Percentiles rank a stretch among this genome's conserved stretches.
phyloP scores from a whole-genome alignment of 2,888 invertebrate genomes.

The Heliconius sara region DNA sequence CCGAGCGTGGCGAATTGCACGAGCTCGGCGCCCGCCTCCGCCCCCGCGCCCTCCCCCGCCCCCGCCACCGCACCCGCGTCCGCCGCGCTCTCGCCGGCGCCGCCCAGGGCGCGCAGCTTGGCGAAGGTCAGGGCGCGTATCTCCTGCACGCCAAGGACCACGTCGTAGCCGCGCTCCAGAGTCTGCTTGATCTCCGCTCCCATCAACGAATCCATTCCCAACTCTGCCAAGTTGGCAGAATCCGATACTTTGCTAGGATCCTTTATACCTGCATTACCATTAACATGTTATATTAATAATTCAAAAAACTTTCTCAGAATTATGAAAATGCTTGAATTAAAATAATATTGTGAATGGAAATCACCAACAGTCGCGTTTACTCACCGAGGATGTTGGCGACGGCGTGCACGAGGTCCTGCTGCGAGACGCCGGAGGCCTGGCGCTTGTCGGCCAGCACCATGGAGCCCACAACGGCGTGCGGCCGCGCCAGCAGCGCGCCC shows the following conservation, averaged over 20 bases:
- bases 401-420: slow-evolving; percentile 86
- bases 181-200: slow-evolving; percentile 99
- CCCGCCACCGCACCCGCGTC: slow-evolving; percentile 41
- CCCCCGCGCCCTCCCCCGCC: slow-evolving; percentile 54
- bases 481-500: slow-evolving; percentile 95
- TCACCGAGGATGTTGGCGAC: slow-evolving; percentile 93
- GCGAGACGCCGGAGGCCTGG: slow-evolving; percentile 83
- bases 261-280: slow-evolving; percentile 87
- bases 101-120: slow-evolving; percentile 85
- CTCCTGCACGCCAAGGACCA: slow-evolving; percentile 95
- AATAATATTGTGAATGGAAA: too few relatives aligned
- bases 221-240: slow-evolving; percentile 92
- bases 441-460: slow-evolving; percentile 95
- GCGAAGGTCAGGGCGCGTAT: slow-evolving; percentile 93
- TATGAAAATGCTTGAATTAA: too few relatives aligned
- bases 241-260: slow-evolving; percentile 90
- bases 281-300: not conserved
- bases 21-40: slow-evolving; percentile 69
- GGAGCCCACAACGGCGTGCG: slow-evolving; percentile 91
- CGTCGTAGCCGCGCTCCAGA: slow-evolving; percentile 95
- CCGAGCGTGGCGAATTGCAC: slow-evolving; percentile 72
- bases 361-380: not conserved
- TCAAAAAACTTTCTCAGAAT: too few relatives aligned
- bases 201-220: slow-evolving; percentile 99
- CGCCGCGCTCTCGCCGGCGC: slow-evolving; percentile 54